Conservation (phyloP, 30 jellyfish, hydroid and myxozoan species). For the Cassiopea andromeda region DNA sequence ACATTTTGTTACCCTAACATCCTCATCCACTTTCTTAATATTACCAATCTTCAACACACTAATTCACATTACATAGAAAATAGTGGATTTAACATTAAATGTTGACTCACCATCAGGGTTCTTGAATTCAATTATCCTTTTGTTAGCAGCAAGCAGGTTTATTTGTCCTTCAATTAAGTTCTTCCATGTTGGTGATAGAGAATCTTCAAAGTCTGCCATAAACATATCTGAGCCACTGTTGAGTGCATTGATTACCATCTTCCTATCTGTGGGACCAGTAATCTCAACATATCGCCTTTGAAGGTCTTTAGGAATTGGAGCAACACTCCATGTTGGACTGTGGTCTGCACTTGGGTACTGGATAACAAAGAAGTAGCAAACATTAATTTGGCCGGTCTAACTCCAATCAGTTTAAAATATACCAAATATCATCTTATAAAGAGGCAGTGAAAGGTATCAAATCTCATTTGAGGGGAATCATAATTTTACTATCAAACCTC, state of each 20-base stretch:
- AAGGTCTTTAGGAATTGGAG: slow-evolving; percentile 89
- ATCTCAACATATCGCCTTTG: slow-evolving; percentile 87
- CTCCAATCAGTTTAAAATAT: neutral
- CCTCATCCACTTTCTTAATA: too few relatives aligned
- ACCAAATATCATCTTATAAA: too few relatives aligned
- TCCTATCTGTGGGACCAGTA: slow-evolving; percentile 94
- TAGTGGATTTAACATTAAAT: too few relatives aligned
- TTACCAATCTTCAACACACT: too few relatives aligned
- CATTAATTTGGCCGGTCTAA: neutral
- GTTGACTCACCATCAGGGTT: slow-evolving; percentile 88
- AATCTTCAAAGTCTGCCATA: slow-evolving; percentile 97
- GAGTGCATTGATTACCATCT: slow-evolving; percentile 92
- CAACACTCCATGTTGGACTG: slow-evolving; percentile 80
- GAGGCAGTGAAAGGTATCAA: too few relatives aligned
- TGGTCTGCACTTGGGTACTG: slow-evolving; percentile 86
- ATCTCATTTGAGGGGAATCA: too few relatives aligned
- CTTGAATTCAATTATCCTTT: slow-evolving; percentile 60
- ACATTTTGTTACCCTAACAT: too few relatives aligned
- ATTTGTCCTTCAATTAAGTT: slow-evolving; percentile 88
- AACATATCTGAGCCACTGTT: slow-evolving; percentile 96
- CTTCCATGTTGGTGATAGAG: slow-evolving; percentile 89
- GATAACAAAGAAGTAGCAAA: too few relatives aligned
- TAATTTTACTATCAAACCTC: too few relatives aligned
- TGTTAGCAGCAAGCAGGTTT: slow-evolving; percentile 84
- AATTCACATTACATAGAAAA: too few relatives aligned